Evolutionary conservation across 2,797 vertebrate genomes (phyloP), one percentile per base, ranked within the genome.

Genomic region (Sebastes vulpes): DNA sequence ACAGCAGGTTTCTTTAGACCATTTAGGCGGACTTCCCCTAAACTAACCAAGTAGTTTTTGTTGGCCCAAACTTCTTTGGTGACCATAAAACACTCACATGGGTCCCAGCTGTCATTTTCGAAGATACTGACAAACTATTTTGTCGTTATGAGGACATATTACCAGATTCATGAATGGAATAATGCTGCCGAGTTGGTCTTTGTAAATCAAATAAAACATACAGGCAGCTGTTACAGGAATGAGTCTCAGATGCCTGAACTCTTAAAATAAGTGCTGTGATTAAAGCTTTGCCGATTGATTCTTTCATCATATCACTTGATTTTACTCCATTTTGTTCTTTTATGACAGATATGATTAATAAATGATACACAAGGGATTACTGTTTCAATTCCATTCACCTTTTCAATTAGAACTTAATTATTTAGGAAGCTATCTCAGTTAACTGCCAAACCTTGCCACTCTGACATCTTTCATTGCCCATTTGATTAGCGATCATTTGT

Each of bases 401-500:
- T 53, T 81, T 80, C 72, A 83, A 72, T 90, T 75, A 77, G 28
- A 73, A 59, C 77, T 88, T 3, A 85, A 87, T 83, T 82, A 89
- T 93, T 89, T 57, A 90, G 35, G 54, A 50, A 38, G 35, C 69
- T 72, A 66, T 77, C 77, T 84, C 50, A 65, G 75, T 82, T 85
- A 76, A 82, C 53, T 72, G 53, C 61, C 38, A 61, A 70, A 78
- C 65, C 31, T 72, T 79, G n/a, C 57, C 38, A 65, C 32, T 75
- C 57, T 65, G 23, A 77, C 69, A 68, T 72, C 58, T 82, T 75
- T 82, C 59, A 79, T 71, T 84, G 77, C 48, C 72, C 58, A 67
- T 87, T 91, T 86, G 76, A 90, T 92, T 83, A 82, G 53, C 28
- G 69, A 75, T 79, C 74, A 74, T 77, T 83, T 86, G 65, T 89